Conservation (phyloP, 2,888 invertebrate species). For the Holacanthella duospinosa region DNA sequence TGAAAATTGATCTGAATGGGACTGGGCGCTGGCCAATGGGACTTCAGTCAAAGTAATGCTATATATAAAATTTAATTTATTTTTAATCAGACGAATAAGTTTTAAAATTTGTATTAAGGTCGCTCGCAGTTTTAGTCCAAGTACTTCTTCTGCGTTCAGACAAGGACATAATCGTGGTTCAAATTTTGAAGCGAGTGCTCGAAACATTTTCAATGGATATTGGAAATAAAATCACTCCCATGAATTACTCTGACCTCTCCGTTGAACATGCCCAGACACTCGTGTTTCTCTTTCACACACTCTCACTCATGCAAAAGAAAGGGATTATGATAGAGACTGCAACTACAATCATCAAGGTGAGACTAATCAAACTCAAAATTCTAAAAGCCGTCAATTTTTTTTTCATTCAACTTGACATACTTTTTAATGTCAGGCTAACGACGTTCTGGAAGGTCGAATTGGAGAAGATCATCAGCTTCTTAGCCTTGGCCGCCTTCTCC, state of each 20-base stretch:
- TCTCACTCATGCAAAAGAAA: conserved; percentile 94
- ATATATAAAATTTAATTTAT: not conserved
- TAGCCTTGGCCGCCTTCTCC: conserved; percentile 67
- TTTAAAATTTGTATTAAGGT: conserved; percentile 53
- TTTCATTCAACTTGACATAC: not conserved
- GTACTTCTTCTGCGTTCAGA: conserved; percentile 69
- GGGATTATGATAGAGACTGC: conserved; percentile 60
- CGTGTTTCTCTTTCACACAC: conserved; percentile 84
- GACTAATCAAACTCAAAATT: not conserved
- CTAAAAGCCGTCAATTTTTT: not conserved
- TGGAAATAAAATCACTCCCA: conserved; percentile 9
- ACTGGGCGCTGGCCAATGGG: conserved; percentile 60
- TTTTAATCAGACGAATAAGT: not conserved
- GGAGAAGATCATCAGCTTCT: conserved; percentile 53
- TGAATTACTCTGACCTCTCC: conserved; percentile 31
- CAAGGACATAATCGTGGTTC: conserved; percentile 77
- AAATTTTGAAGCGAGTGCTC: conserved; percentile 82
- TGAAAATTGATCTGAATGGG: conserved; percentile 56
- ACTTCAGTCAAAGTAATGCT: conserved; percentile 42
- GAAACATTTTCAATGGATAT: conserved; percentile 81
- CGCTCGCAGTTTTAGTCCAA: conserved; percentile 70
- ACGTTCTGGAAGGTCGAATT: conserved; percentile 24
- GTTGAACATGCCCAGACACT: conserved; percentile 87
- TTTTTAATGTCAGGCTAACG: conserved; percentile 19
- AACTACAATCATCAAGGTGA: conserved; percentile 33